A percentile compares a stretch with the other conserved stretches of the same genome.
Conservation (phyloP, 2,113 vertebrate species). For the Silurus glanis region DNA sequence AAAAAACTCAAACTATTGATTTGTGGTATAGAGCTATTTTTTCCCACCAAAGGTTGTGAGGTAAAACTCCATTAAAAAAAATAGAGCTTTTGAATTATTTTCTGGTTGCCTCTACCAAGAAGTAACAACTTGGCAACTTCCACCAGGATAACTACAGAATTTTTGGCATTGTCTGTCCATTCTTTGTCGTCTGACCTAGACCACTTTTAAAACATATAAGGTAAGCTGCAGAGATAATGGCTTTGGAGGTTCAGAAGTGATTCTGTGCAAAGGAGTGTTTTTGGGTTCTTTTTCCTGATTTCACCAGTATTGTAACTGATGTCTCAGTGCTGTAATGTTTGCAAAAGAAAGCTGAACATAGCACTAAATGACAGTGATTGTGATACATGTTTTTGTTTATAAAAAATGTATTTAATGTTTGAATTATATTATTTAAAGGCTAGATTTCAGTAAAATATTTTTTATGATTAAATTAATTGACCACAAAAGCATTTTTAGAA, state of each 20-base stretch:
- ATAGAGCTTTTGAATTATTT: background rate
- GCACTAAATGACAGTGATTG: background rate
- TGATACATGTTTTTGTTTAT: background rate
- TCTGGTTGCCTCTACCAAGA: background rate
- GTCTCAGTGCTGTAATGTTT: too few relatives aligned
- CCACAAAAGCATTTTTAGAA: background rate
- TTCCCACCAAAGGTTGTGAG: background rate
- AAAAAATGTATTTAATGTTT: background rate
- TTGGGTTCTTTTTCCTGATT: background rate
- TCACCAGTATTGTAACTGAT: background rate
- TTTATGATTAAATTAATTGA: background rate
- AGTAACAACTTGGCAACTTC: background rate
- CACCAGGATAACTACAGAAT: background rate
- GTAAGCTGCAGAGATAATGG: background rate
- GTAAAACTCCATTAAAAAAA: background rate
- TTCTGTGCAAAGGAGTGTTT: background rate
- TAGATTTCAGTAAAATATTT: background rate
- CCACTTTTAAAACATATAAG: background rate
- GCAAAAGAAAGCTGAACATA: background rate
- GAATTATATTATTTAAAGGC: background rate
- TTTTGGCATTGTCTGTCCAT: background rate
- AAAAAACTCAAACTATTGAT: background rate
- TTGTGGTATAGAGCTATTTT: background rate
- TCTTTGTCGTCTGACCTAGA: background rate
- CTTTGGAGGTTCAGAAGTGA: background rate